Evolutionary conservation across 2,797 vertebrate species (phyloP), one percentile per base, ranked within the genome.

Genomic region (Ataeniobius toweri): DNA sequence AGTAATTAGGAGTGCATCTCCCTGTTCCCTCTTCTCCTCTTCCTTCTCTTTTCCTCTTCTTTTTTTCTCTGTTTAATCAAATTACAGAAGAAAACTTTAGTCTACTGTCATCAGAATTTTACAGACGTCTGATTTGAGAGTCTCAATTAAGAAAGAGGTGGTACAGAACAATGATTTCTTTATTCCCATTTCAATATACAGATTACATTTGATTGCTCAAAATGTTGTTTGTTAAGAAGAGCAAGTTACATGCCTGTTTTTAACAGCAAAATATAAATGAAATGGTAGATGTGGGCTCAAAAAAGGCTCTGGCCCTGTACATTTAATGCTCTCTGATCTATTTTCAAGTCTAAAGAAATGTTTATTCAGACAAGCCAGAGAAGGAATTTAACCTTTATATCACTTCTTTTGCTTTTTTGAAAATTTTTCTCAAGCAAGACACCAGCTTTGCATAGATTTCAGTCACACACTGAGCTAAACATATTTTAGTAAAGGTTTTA

Each of bases 1-100:
- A 82, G 94, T 97, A 95, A 91, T 96, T 96, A 95, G 96, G 93
- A 94, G 94, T 95, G 94, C 96, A 95, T 91, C 90, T 82, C 94
- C 95, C 91, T 74, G 51, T 93, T 95, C 94, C 94, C 93, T 86
- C 86, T 86, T 87, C 91, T 93, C 84, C 85, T 91, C 89, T 91
- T 86, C 85, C 76, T 78, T 89, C 86, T 86, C 88, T 89, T 91
- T 44, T 89, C 81, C 58, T 93, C 86, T 95, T 80, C 14, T 48
- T 70, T 91, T 89, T 91, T 90, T 90, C 89, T 86, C 85, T 85
- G 92, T 96, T 95, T 96, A 96, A 96, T 96, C 95, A 95, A 94
- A 94, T 96, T 96, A 96, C 91, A 94, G 92, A 92, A 93, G 92
- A 94, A 94, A 93, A 95, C 94, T 95, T 93, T 80, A 87, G 79